Conservation (phyloP, 2,888 invertebrate genomes). For the Gryllus longicercus region DNA sequence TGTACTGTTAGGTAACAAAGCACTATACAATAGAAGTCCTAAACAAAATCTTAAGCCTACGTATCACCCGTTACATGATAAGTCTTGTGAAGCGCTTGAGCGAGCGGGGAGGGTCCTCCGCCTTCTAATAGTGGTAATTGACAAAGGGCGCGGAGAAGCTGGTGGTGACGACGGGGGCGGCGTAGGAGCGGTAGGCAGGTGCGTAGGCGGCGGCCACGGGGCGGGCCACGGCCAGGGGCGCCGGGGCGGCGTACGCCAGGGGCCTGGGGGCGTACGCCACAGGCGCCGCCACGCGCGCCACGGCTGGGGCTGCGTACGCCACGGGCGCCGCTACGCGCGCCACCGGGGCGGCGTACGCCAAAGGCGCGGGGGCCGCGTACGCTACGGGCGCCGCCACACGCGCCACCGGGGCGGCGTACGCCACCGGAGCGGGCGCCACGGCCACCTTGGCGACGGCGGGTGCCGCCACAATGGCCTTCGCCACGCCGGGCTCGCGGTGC, state of each 20-base stretch:
- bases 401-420: slow-evolving; percentile 30
- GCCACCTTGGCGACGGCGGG: slow-evolving; percentile 26
- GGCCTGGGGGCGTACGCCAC: slow-evolving; percentile 5
- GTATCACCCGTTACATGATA: neutral
- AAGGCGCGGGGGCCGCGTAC: slow-evolving; percentile 29
- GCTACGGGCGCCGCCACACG: slow-evolving; percentile 11
- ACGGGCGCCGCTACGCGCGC: slow-evolving; percentile 27
- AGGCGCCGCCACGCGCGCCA: neutral
- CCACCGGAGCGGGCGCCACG: slow-evolving; percentile 28
- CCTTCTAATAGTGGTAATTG: slow-evolving; percentile 25
- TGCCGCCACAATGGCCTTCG: slow-evolving; percentile 30
- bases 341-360: slow-evolving; percentile 21
- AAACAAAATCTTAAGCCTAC: neutral
- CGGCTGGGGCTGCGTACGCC: slow-evolving; percentile 20
- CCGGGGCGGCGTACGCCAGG: slow-evolving; percentile 31
- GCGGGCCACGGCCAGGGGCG: slow-evolving; percentile 24
- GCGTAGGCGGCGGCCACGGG: slow-evolving; percentile 18
- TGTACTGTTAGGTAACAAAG: neutral
- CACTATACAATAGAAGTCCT: neutral
- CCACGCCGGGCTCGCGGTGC: slow-evolving; percentile 28
- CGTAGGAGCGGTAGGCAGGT: neutral
- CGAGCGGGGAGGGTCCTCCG: too few species aligned
- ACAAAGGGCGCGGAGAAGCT: slow-evolving; percentile 27
- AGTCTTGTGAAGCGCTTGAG: too few species aligned
- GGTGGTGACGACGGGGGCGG: slow-evolving; percentile 20